phyloP scores from a whole-genome alignment of 2,113 vertebrate species.

The Phrynocephalus versicolor region DNA sequence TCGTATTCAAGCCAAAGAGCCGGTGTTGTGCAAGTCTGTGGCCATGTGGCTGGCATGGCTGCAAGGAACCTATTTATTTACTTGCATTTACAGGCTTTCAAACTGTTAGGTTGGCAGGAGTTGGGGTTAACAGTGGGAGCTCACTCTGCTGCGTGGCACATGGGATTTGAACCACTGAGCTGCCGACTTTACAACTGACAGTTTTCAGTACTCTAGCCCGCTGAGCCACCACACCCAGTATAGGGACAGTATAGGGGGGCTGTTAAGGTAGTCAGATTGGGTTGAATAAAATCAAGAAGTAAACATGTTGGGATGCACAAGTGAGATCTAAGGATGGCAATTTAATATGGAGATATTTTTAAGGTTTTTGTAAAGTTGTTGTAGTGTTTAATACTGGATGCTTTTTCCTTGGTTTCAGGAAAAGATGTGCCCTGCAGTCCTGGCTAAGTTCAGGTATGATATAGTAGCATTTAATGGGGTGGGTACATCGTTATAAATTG shows the following conservation, averaged over 20 bases:
- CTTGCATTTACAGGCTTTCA: too few relatives aligned
- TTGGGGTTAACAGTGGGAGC: too few relatives aligned
- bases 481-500: background rate
- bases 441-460: slow-evolving; percentile 16
- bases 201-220: too few relatives aligned
- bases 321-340: background rate
- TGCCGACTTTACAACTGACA: too few relatives aligned
- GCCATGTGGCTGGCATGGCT: too few relatives aligned
- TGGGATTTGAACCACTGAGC: too few relatives aligned
- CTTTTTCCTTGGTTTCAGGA: slow-evolving; percentile 16
- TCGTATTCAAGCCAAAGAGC: too few relatives aligned
- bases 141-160: too few relatives aligned
- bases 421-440: background rate
- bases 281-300: background rate
- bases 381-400: background rate
- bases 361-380: background rate
- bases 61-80: too few relatives aligned
- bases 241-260: background rate
- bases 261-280: background rate
- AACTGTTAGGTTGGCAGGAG: too few relatives aligned
- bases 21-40: too few relatives aligned
- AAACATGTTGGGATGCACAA: background rate
- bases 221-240: too few relatives aligned
- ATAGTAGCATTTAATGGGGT: background rate
- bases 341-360: background rate